phyloP scores from a whole-genome alignment of 1,140 invertebrate species.

The Geopemphigus sp. region DNA sequence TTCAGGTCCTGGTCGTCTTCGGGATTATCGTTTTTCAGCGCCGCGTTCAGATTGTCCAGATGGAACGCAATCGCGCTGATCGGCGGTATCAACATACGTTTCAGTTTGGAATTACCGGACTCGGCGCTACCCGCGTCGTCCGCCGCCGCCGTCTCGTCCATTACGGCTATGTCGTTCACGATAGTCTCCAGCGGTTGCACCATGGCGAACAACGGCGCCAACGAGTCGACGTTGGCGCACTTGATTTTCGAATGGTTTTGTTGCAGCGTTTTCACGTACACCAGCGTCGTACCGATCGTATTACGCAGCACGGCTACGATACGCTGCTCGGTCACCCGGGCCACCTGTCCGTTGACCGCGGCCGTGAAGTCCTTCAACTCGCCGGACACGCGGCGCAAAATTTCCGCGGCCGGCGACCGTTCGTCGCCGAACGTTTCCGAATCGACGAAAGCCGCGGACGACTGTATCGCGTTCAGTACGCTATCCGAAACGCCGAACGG shows the following conservation, averaged over 20 bases:
- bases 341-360: background rate
- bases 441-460: constrained; percentile 13
- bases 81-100: constrained; percentile 19
- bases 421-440: background rate
- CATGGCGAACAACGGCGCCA: constrained; percentile 10
- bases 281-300: constrained; percentile 18
- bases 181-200: constrained; percentile 30
- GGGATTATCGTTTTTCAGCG: background rate
- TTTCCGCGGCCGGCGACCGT: background rate
- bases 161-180: background rate
- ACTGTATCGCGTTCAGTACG: constrained; percentile 34
- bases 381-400: constrained; percentile 4
- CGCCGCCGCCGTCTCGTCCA: background rate
- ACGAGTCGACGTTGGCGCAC: background rate
- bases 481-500: constrained; percentile 33
- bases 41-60: background rate
- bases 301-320: constrained; percentile 12
- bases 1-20: constrained; percentile 22
- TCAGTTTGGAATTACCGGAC: background rate
- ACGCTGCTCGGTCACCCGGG: constrained; percentile 20
- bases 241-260: constrained; percentile 25
- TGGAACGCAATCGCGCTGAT: constrained; percentile 32
- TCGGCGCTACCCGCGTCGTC: background rate
- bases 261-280: constrained; percentile 6
- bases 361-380: constrained; percentile 1